Base-by-base conservation (phyloP, 2,888 invertebrate species). In the Carabus problematicus region DNA sequence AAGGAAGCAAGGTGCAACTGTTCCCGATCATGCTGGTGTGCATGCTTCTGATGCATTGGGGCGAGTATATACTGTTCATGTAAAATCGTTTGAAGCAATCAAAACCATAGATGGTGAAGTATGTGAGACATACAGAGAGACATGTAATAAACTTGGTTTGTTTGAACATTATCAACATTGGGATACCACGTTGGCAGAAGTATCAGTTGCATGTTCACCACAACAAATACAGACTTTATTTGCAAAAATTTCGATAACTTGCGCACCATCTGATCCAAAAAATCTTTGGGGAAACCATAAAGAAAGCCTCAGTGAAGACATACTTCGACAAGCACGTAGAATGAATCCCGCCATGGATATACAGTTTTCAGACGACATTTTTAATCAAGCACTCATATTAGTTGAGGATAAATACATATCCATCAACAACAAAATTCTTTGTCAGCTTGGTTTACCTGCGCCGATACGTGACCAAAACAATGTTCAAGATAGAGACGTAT, bases 201-300 rank as follows among this genome's bases (percentile, higher is more conserved):
- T 73, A 18, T 54, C 64, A 6, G 9, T 40, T 14, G 4, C 9
- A 8, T 55, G 54, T 16, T 40, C 52, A 18, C 29, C 75, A 39
- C 42, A 72, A 18, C 70, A 75, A 70, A 73, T 74, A 54, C 71
- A 73, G 11, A 59, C 61, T 70, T 58, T 75, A 41, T 75, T 76
- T 71, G 29, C 74, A 4, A 73, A 76, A 49, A 74, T 75, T 11
- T 55, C 75, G 12, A 71, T 72, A 14, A 71, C 73, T 54, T 73
- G 74, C 49, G 72, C 70, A 41, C 72, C 72, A 56, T 75, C 76
- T 58, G 74, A 69, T 12, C 74, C 77, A 54, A 54, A 8, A 52
- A 61, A 71, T 66, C 71, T 76, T 12, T 76, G 75, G 75, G 61
- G 70, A 18, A 75, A 74, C 52, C 69, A 77, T 58, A 74, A 73